Conservation (phyloP, 2,888 invertebrate species). For the Lepidochrysops patricia region DNA sequence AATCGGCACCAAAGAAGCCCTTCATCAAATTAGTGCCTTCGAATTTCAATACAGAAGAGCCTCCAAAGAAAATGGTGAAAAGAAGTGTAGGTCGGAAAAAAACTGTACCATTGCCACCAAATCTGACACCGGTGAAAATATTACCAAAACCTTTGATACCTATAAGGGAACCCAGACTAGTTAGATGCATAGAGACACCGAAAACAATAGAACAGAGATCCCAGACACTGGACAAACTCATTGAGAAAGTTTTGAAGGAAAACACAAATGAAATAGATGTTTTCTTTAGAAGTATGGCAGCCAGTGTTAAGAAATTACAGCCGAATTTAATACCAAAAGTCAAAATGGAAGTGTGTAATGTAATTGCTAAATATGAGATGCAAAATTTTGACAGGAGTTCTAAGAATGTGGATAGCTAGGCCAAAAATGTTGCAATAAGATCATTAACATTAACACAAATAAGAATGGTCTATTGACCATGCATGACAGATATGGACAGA, state of each 20-base stretch:
- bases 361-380: constrained; percentile 69
- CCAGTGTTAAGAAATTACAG: constrained; percentile 64
- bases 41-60: constrained; percentile 29
- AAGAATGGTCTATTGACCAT: background rate
- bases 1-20: constrained; percentile 36
- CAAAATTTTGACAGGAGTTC: constrained; percentile 57
- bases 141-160: constrained; percentile 54
- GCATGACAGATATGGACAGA: no score
- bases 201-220: constrained; percentile 48
- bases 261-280: constrained; percentile 67
- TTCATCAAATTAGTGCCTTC: constrained; percentile 38
- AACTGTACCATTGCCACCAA: constrained; percentile 42
- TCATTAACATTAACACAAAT: background rate
- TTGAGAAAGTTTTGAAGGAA: constrained; percentile 61
- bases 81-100: constrained; percentile 52
- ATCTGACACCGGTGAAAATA: constrained; percentile 57
- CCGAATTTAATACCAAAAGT: constrained; percentile 67
- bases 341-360: constrained; percentile 69
- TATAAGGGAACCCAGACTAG: constrained; percentile 49
- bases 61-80: constrained; percentile 47
- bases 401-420: background rate
- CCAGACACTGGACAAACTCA: constrained; percentile 55
- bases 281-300: constrained; percentile 67
- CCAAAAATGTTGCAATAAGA: background rate
- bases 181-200: constrained; percentile 52